Evolutionary conservation across 2,797 vertebrate species (phyloP).

Genomic region (Sebastes steindachneri): DNA sequence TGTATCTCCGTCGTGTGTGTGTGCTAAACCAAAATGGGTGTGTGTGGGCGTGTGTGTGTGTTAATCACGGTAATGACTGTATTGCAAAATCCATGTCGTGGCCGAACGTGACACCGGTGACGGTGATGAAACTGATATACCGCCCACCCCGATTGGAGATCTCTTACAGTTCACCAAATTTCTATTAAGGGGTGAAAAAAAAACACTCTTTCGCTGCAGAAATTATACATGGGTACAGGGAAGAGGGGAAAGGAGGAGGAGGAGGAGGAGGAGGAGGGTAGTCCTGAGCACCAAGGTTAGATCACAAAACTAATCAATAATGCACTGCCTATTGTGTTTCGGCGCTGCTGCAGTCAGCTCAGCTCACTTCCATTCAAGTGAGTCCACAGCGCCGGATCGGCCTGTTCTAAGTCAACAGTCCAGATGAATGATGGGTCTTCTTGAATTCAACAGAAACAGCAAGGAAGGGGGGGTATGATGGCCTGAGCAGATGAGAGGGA

Average conservation of each 20-base stretch:
- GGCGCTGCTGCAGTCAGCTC: constrained; percentile 52
- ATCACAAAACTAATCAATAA: constrained; percentile 71
- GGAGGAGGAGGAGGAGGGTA: neutral
- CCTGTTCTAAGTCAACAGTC: constrained; percentile 48
- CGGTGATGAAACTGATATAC: neutral
- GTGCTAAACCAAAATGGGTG: too few species aligned
- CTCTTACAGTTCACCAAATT: too few species aligned
- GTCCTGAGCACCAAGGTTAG: constrained; percentile 53
- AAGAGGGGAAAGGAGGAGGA: neutral
- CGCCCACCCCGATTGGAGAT: too few species aligned
- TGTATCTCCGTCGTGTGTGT: too few species aligned
- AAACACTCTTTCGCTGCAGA: constrained; percentile 17
- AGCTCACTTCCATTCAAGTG: constrained; percentile 42
- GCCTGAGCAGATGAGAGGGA: constrained; percentile 62
- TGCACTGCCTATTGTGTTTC: constrained; percentile 64
- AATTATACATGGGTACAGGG: constrained; percentile 47
- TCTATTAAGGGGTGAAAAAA: neutral
- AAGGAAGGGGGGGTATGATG: constrained; percentile 36
- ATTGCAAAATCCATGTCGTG: too few species aligned
- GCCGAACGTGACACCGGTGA: too few species aligned
- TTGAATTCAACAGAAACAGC: constrained; percentile 17
- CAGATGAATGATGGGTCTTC: constrained; percentile 48
- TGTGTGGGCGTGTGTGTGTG: too few species aligned
- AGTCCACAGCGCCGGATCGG: constrained; percentile 6
- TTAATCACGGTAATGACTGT: too few species aligned